These are phyloP conservation scores for Manis pentadactyla DNA, from an alignment of 2,797 vertebrate species.

Conservation along the genomic window DNA sequence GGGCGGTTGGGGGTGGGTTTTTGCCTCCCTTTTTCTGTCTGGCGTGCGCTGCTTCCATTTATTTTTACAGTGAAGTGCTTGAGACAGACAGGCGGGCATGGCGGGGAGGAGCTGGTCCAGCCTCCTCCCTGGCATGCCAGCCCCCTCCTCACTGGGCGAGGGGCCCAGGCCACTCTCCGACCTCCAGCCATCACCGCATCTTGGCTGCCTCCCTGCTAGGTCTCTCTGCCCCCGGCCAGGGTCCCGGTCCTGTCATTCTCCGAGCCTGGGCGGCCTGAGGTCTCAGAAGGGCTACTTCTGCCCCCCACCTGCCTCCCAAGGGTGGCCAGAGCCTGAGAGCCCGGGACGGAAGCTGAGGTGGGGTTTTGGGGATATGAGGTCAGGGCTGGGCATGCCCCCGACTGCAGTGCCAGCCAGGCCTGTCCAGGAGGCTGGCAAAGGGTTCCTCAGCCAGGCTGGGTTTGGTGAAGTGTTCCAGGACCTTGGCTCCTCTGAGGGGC, in stretches of 20 bases:
- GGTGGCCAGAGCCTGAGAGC: not conserved
- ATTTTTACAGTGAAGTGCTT: conserved; percentile 76
- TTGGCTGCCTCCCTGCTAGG: not conserved
- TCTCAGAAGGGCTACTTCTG: conserved; percentile 24
- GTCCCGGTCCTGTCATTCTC: not conserved
- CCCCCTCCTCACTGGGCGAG: not conserved
- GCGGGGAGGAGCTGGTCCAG: conserved; percentile 63
- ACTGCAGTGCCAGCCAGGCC: not conserved
- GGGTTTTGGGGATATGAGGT: not conserved
- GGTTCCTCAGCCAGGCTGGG: not conserved
- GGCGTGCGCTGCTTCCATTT: conserved; percentile 69
- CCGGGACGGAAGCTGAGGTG: not conserved
- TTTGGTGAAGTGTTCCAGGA: not conserved
- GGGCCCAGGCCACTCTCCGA: not conserved
- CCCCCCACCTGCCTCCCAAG: conserved; percentile 2
- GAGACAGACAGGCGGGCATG: conserved; percentile 74
- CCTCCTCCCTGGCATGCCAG: not conserved
- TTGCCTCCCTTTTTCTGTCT: conserved; percentile 59
- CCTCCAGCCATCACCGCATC: not conserved
- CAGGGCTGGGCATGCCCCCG: not conserved
- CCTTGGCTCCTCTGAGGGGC: not conserved
- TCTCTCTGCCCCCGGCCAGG: conserved; percentile 25
- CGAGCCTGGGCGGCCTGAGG: not conserved
- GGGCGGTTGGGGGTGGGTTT: not conserved
- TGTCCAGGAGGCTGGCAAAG: not conserved